A percentile compares a stretch with the other conserved stretches of the same genome.
phyloP scores from a whole-genome alignment of 2,113 vertebrate species.

The Cheirogaleus medius region DNA sequence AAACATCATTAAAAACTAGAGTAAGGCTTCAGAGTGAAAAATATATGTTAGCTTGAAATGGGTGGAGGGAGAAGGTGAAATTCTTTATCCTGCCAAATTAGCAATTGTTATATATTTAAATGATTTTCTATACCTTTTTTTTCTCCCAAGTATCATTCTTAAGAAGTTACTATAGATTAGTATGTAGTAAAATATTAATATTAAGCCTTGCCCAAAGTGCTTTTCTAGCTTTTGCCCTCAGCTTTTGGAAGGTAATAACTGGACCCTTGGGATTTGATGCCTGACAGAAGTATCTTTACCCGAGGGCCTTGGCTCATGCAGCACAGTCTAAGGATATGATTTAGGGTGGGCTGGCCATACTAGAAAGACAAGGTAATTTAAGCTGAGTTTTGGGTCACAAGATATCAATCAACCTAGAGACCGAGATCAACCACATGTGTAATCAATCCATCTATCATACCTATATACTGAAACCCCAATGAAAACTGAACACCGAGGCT shows the following conservation, averaged over 20 bases:
- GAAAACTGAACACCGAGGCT: not conserved
- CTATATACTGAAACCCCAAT: not conserved
- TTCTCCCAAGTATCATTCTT: not conserved
- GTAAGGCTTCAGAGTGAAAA: not conserved
- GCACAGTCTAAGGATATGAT: not conserved
- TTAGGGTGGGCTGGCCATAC: not conserved
- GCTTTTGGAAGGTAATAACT: not conserved
- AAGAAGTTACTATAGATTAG: not conserved
- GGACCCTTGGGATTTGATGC: not conserved
- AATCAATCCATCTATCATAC: not conserved
- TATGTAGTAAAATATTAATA: not conserved
- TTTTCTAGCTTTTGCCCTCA: not conserved
- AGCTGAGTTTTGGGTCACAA: not conserved
- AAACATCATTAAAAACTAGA: constrained; percentile 14
- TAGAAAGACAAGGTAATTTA: not conserved
- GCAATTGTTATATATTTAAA: not conserved
- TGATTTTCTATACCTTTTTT: not conserved
- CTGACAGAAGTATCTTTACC: not conserved
- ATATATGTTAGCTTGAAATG: not conserved
- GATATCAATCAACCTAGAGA: not conserved
- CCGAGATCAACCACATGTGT: not conserved
- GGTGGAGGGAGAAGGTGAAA: not conserved
- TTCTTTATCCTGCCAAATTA: not conserved
- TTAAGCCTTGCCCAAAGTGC: not conserved
- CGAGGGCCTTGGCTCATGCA: not conserved